phyloP scores from a whole-genome alignment of 2,113 vertebrate species.

The Puffinus mauretanicus region DNA sequence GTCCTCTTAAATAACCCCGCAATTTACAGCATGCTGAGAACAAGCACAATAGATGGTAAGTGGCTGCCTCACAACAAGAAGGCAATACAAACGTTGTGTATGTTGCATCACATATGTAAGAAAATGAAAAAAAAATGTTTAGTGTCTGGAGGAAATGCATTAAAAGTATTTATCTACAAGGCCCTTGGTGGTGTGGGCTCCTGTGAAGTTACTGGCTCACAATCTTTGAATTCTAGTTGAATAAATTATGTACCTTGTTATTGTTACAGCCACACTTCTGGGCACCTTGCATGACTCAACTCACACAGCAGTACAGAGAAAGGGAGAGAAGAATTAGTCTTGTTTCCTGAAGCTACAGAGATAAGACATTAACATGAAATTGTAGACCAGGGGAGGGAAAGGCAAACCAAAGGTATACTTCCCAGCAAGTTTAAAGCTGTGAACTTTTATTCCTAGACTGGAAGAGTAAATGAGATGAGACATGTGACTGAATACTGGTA shows the following conservation, averaged over 20 bases:
- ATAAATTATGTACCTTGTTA: not conserved
- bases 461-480: not conserved
- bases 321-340: not conserved
- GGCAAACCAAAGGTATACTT: not conserved
- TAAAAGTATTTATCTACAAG: not conserved
- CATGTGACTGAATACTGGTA: not conserved
- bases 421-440: not conserved
- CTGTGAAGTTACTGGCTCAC: not conserved
- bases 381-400: not conserved
- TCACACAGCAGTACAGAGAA: not conserved
- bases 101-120: not conserved
- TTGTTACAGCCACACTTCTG: not conserved
- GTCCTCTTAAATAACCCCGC: not conserved
- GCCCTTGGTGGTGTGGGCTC: not conserved
- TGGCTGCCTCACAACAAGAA: not conserved
- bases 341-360: slow-evolving; percentile 10
- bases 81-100: not conserved
- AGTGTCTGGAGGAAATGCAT: not conserved
- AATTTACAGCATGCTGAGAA: not conserved
- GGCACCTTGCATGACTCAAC: not conserved
- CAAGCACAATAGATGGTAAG: not conserved
- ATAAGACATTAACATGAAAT: not conserved
- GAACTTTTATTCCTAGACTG: not conserved
- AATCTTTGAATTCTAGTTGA: not conserved
- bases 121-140: not conserved